A percentile compares a stretch with the other conserved stretches of the same genome.
Conservation (phyloP, 2,797 vertebrate species). For the Coregonus ussuriensis region DNA sequence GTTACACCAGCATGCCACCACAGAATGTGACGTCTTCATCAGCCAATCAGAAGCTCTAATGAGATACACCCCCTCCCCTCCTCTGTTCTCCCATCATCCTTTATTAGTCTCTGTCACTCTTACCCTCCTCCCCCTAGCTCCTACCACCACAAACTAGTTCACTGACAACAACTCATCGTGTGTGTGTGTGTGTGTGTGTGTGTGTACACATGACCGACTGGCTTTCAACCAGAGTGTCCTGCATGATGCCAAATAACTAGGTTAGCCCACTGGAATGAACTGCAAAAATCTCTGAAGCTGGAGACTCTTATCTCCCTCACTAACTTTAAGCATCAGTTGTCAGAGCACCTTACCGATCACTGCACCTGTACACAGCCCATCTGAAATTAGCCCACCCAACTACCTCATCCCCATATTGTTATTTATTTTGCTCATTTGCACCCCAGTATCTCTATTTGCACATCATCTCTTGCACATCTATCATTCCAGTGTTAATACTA, state of each 20-base stretch:
- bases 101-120: constrained; percentile 31
- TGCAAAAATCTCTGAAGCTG: too few relatives aligned
- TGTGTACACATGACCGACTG: background rate
- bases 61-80: constrained; percentile 16
- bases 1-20: constrained; percentile 13
- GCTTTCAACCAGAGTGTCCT: background rate
- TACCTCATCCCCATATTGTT: too few relatives aligned
- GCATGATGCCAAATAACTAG: background rate
- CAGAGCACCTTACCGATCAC: too few relatives aligned
- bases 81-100: background rate
- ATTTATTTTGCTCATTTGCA: too few relatives aligned
- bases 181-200: constrained; percentile 16
- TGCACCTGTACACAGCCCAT: too few relatives aligned
- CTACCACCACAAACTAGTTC: background rate
- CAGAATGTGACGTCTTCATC: constrained; percentile 30
- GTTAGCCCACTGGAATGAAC: too few relatives aligned
- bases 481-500: too few relatives aligned
- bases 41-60: constrained; percentile 42
- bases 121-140: background rate
- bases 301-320: too few relatives aligned
- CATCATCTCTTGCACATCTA: too few relatives aligned
- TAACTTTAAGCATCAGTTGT: too few relatives aligned
- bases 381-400: too few relatives aligned
- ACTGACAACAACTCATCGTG: constrained; percentile 24
- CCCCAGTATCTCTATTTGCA: too few relatives aligned